Evolutionary conservation across 2,797 vertebrate species (phyloP).

Genomic region (Acrossocheilus wenchowensis): DNA sequence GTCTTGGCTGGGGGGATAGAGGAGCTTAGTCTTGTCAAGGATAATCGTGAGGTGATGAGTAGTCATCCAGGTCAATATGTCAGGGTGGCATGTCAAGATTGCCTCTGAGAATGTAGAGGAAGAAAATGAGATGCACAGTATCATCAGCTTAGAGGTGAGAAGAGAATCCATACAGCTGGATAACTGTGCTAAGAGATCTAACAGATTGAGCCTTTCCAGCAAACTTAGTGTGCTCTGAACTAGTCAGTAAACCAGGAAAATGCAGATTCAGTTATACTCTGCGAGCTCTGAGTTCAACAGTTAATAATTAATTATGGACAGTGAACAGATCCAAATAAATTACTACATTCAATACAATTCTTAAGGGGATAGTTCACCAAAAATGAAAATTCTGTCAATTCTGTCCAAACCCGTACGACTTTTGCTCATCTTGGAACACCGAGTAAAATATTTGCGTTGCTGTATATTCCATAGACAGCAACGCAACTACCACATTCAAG

Average conservation of each 20-base stretch:
- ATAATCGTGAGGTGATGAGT: slow-evolving; percentile 42
- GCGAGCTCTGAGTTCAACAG: background rate
- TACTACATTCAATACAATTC: background rate
- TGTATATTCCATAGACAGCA: no score
- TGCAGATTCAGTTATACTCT: background rate
- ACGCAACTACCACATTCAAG: no score
- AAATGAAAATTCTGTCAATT: no score
- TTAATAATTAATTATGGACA: background rate
- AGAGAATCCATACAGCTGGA: slow-evolving; percentile 2
- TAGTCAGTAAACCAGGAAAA: background rate
- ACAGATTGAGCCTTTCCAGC: background rate
- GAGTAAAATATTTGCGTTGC: no score
- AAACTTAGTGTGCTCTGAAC: background rate
- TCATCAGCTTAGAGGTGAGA: background rate
- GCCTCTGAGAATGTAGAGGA: slow-evolving; percentile 10
- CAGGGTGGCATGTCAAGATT: background rate
- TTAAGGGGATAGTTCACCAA: no score
- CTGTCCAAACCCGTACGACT: no score
- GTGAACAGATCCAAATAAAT: background rate
- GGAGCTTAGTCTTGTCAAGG: slow-evolving; percentile 38
- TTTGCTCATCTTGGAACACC: no score
- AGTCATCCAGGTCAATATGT: slow-evolving; percentile 39
- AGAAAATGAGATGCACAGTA: slow-evolving; percentile 23
- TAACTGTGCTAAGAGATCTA: background rate
- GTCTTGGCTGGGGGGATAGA: background rate